Evolutionary conservation across 2,797 vertebrate species (phyloP).

Genomic region (Falco rusticolus): DNA sequence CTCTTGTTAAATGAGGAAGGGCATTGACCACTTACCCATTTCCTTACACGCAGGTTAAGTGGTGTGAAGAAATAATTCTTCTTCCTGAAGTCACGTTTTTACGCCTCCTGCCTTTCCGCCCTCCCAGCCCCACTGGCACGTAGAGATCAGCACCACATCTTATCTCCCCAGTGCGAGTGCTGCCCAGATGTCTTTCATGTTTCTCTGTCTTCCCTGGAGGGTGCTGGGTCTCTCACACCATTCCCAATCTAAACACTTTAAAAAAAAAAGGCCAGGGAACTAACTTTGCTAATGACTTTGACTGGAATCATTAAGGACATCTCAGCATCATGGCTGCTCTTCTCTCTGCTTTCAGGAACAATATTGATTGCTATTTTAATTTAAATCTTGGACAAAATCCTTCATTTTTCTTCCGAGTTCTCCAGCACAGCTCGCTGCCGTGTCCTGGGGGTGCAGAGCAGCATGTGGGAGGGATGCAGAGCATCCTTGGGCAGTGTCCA

Average conservation of each 20-base stretch:
- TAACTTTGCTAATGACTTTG: constrained; percentile 40
- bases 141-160: neutral
- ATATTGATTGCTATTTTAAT: constrained; percentile 39
- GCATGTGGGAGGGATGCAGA: neutral
- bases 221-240: neutral
- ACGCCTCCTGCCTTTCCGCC: neutral
- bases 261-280: neutral
- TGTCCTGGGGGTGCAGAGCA: neutral
- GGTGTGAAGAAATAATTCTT: neutral
- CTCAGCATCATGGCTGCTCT: neutral
- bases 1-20: neutral
- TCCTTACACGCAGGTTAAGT: neutral
- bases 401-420: neutral
- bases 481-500: neutral
- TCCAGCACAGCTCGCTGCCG: neutral
- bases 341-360: neutral
- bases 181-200: neutral
- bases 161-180: neutral
- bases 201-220: neutral
- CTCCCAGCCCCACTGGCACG: neutral
- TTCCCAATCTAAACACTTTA: neutral
- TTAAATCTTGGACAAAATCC: constrained; percentile 22
- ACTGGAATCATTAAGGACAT: constrained; percentile 2
- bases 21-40: neutral
- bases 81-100: neutral